Evolutionary conservation across 2,113 vertebrate genomes (phyloP), one percentile per base, ranked within the genome.

Genomic region (Serinus canaria): DNA sequence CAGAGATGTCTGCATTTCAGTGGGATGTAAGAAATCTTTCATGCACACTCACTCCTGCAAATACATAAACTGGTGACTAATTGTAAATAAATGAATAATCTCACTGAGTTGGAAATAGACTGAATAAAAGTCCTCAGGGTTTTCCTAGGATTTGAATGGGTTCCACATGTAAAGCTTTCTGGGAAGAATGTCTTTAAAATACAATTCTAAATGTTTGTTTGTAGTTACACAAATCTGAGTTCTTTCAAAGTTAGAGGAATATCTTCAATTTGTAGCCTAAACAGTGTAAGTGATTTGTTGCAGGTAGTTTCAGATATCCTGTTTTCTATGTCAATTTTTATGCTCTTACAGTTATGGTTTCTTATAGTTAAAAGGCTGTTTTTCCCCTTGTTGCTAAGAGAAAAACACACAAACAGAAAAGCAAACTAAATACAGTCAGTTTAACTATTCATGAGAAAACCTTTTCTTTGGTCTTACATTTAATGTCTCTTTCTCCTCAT

Each of bases 351-450:
- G n/a, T 92, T 93, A 78, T 3, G 2, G 33, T 53, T 90, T 90
- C 50, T 55, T 93, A 80, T 67, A 72, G 75, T 90, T 93, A 90
- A 87, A 90, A 90, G 39, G 33, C 14, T 69, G 70, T 25, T 89
- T 86, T 78, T 3, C 37, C 73, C 16, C 74, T 84, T 90, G 95
- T 96, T 97, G 96, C 94, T 96, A 97, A 92, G 94, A 76, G 87
- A 95, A 76, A 95, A 87, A 89, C 92, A 94, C n/a, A 91, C 79
- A 96, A 95, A 95, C 82, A 95, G 85, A 67, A 90, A 85, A 83
- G 50, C 37, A 80, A 95, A 80, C 47, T 81, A 47, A 90, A 74
- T 77, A 55, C 52, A 67, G 37, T 69, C 53, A 35, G 13, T 73
- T 84, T 63, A 93, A 81, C 90, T 94, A 14, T 84, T 93, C 15